Conservation (phyloP, 2,888 invertebrate species). For the Pediacus dermestoides region DNA sequence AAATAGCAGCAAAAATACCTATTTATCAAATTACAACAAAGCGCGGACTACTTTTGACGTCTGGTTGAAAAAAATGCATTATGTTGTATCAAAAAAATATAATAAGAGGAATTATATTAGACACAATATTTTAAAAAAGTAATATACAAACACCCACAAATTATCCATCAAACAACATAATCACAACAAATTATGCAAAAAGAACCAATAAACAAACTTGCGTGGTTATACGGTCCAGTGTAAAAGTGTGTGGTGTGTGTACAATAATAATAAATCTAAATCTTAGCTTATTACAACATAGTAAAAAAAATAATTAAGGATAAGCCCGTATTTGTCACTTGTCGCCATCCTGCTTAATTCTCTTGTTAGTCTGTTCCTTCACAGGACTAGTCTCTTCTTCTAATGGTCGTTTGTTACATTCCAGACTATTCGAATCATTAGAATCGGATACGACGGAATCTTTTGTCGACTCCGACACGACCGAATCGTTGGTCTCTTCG, state of each 20-base stretch:
- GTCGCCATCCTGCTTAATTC: slow-evolving; percentile 50
- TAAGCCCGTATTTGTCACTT: slow-evolving; percentile 53
- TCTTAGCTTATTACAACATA: slow-evolving; percentile 32
- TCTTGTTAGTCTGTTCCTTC: slow-evolving; percentile 54
- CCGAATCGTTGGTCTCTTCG: slow-evolving; percentile 56
- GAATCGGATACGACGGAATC: slow-evolving; percentile 39
- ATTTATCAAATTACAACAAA: slow-evolving; percentile 33
- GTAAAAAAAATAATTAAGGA: slow-evolving; percentile 34
- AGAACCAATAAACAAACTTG: no score
- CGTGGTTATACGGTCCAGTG: no score
- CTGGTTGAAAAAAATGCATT: no score
- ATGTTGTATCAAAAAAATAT: no score
- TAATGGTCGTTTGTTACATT: slow-evolving; percentile 40
- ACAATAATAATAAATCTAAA: slow-evolving; percentile 27
- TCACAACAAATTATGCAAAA: no score
- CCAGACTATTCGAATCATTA: slow-evolving; percentile 38
- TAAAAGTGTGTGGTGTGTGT: slow-evolving; percentile 29
- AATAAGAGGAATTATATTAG: no score
- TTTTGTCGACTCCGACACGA: slow-evolving; percentile 51
- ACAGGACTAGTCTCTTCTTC: slow-evolving; percentile 44
- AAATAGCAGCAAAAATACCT: slow-evolving; percentile 21
- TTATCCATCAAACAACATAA: no score
- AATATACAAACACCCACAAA: no score
- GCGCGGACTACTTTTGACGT: slow-evolving; percentile 10
- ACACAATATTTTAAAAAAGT: no score